Evolutionary conservation across 2,888 invertebrate genomes (phyloP), one percentile per base, ranked within the genome.

Genomic region (Lissocephala sabroskyi): DNA sequence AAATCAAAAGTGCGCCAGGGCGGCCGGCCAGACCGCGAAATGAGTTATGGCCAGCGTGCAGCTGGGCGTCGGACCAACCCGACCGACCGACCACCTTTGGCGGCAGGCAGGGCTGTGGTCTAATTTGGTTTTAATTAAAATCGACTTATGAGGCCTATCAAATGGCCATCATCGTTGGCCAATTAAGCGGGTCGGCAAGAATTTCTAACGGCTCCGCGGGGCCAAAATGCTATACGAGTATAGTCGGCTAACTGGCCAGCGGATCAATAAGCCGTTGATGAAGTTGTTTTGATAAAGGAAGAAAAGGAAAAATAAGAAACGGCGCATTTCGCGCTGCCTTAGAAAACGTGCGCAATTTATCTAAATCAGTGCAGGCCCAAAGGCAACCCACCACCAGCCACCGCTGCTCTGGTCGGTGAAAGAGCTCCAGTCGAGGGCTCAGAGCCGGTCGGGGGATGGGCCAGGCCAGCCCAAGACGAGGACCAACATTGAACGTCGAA

Each of bases 201-300:
- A 39, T 40, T 45, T 45, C 40, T 45, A 45, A 64, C 64, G 64
- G 49, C 56, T 37, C 37, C 11, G 19, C 11, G 28, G 44, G 43
- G 53, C 55, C 47, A 47, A 41, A 41, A 37, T n/a, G n/a, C n/a
- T n/a, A n/a, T n/a, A n/a, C n/a, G n/a, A n/a, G n/a, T n/a, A n/a
- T n/a, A n/a, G n/a, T n/a, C n/a, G n/a, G 47, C 56, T 35, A 35
- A 35, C 49, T 55, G 50, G 51, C 50, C 61, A 54, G 48, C 32
- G 62, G 59, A 66, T 67, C 67, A 68, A 65, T 63, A 52, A 56
- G 66, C 47, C 44, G 57, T 62, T 67, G 75, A 71, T 71, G 71
- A 71, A 78, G 71, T 75, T 74, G 75, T 76, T 65, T 74, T 76
- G 77, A 74, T 76, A 74, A 68, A 50, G 19, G n/a, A n/a, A n/a